Base-by-base conservation (phyloP, 2,888 invertebrate species). In the Lycophotia porphyrea region DNA sequence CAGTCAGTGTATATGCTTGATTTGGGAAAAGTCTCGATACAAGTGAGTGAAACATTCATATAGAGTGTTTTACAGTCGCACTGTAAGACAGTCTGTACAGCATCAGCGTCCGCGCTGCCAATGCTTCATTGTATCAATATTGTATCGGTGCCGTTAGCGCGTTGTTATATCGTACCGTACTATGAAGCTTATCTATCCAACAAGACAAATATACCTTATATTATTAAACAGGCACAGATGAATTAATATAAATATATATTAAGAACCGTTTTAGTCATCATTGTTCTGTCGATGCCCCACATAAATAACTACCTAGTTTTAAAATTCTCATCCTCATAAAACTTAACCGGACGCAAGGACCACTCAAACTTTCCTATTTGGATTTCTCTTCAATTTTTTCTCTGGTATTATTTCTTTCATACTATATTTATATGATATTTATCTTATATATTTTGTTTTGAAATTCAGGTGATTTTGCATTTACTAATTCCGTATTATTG, bases 311-410 rank as follows among this genome's bases (percentile, higher is more conserved):
- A 81, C 72, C 79, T 80, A 80, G 75, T 80, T 80, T 77, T 74
- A 78, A 82, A 82, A 83, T 84, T 86, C 79, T 88, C 84, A 88
- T 86, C 82, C 88, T 84, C 83, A 88, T 87, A 89, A 87, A 88
- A 81, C 74, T 74, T 86, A 92, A 91, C 91, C 93, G 93, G 93
- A 95, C 97, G 97, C 97, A 98, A 98, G 98, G 98, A 98, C 98
- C 98, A 97, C 97, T 98, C 98, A 98, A 98, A 97, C 95, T 97
- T 97, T 97, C 97, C 97, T 97, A 96, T 93, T 93, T 92, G 90
- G 88, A 92, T 91, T 91, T 91, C 88, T 92, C 90, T 89, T 91
- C 65, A 90, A 90, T 89, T 90, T 91, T 84, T 90, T 89, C 90
- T 89, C 85, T 91, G 86, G 87, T 88, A 90, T 60, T 90, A 34